A percentile compares a stretch with the other conserved stretches of the same genome.
Conservation (phyloP, 2,113 vertebrate genomes). For the Elgaria multicarinata region DNA sequence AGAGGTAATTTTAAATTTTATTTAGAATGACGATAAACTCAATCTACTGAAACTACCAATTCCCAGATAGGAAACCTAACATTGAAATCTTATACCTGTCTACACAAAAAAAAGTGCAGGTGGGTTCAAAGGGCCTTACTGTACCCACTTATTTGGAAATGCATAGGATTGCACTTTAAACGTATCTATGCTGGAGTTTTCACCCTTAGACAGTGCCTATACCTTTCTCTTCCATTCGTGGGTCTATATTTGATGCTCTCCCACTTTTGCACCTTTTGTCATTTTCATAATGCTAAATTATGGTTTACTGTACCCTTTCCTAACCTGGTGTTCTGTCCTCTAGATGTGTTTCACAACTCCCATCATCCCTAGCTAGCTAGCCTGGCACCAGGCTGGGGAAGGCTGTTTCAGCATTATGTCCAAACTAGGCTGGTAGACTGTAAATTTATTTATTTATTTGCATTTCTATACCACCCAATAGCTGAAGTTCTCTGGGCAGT, state of each 20-base stretch:
- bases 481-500: no score
- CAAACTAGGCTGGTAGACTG: neutral
- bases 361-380: neutral
- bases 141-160: neutral
- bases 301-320: no score
- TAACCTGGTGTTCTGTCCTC: no score
- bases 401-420: neutral
- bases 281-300: neutral
- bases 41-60: fast-evolving
- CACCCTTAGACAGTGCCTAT: no score
- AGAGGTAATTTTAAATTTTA: neutral
- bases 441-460: no score
- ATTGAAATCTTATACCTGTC: neutral
- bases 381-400: neutral
- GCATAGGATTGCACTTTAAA: neutral
- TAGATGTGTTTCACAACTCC: neutral
- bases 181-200: neutral
- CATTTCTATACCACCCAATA: no score
- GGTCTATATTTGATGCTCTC: no score
- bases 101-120: no score
- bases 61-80: fast-evolving
- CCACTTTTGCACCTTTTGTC: no score
- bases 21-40: neutral
- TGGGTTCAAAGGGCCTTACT: neutral
- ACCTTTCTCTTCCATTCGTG: neutral